Evolutionary conservation across 1,140 invertebrate species (phyloP), one percentile per base, ranked within the genome.

Genomic region (Nephotettix cincticeps): DNA sequence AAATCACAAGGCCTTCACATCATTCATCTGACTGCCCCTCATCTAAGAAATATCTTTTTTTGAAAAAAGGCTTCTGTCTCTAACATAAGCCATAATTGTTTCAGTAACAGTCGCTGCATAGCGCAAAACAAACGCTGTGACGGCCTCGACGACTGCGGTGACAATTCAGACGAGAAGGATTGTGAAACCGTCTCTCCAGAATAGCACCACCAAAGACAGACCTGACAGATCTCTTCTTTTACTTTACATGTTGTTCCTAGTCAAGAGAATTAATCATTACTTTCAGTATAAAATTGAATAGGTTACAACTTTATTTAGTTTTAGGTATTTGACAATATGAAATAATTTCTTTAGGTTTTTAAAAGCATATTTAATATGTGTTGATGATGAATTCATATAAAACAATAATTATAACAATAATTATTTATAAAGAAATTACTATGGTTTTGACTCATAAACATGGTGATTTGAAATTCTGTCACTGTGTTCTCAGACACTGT

Each of bases 71-170:
- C 6, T 9, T 9, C 17, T 40, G 36, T 6, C 6, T 43, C n/a
- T 43, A n/a, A 11, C n/a, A 9, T 43, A n/a, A 9, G 9, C n/a
- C 9, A 43, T 43, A 27, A 25, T 6, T 28, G 23, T 63, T 47
- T 6, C 54, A 90, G 90, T 58, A 96, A 97, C 79, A 89, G 92
- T 72, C 90, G 91, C 69, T 98, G 96, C 76, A 93, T 97, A 54
- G 89, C 92, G 0, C 86, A 88, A 75, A 96, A 90, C 77, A 89
- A 92, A 73, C 81, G 93, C 17, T 94, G 94, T 80, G 92, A 96
- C 80, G 90, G 92, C 2, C 82, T 91, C 3, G 92, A 96, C 79
- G 93, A 97, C 78, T 98, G 96, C 81, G 92, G 92, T 27, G 96
- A 98, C 80, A 92, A 93, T 40, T 93, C 91, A 0, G 94, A 97